Evolutionary conservation across 2,113 vertebrate genomes (phyloP).

Genomic region (Leucoraja erinaceus): DNA sequence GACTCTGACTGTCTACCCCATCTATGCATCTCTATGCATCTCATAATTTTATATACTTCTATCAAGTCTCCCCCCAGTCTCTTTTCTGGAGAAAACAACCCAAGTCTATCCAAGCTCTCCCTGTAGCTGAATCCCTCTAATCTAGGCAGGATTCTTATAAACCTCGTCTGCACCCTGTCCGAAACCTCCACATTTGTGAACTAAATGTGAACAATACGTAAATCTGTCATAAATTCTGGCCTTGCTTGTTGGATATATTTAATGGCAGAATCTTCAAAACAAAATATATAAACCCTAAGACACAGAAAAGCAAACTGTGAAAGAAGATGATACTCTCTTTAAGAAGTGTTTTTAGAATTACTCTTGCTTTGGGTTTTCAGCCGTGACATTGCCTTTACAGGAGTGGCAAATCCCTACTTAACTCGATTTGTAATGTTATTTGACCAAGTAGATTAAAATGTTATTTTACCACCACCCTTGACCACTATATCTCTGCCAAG

Average conservation of each 20-base stretch:
- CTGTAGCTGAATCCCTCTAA: too few species aligned
- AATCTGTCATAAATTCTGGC: background rate
- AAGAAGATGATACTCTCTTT: background rate
- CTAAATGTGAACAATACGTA: background rate
- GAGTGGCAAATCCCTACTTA: background rate
- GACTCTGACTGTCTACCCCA: too few species aligned
- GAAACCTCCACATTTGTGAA: background rate
- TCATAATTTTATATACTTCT: too few species aligned
- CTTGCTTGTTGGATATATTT: background rate
- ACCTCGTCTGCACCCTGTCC: too few species aligned
- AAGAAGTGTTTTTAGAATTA: background rate
- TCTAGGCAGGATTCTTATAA: too few species aligned
- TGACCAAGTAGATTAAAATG: too few species aligned
- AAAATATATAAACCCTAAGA: background rate
- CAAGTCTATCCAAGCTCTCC: too few species aligned
- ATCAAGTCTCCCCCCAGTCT: too few species aligned
- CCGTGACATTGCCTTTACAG: background rate
- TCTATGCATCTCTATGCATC: too few species aligned
- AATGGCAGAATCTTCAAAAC: background rate
- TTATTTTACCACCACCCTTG: background rate
- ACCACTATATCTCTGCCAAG: background rate
- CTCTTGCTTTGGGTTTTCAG: background rate
- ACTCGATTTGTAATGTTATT: background rate
- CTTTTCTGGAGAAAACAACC: too few species aligned
- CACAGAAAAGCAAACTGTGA: background rate